Base-by-base conservation (phyloP, 2,797 vertebrate species). In the Leuciscus waleckii region DNA sequence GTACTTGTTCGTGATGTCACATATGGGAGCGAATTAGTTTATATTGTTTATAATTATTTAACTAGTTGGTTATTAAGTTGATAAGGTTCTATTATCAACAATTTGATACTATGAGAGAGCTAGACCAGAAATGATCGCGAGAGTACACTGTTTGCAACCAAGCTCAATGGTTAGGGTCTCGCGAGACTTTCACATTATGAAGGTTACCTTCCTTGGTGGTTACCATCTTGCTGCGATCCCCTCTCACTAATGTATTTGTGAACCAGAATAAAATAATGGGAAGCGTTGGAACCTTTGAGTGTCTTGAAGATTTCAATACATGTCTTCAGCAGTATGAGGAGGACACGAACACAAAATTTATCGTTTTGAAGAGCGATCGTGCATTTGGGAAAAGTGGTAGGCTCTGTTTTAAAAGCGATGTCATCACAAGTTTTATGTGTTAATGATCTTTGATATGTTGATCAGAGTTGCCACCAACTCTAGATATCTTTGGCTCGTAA, bases 121-220 rank as follows among this genome's bases (percentile, higher is more conserved):
- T 39, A 17, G 4, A n/a, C 14, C 4, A 23, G 7, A 26, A 41
- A 26, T 2, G 10, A 78, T 78, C 54, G 75, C 37, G 29, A 26
- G 75, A 78, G 37, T 41, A 10, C 4, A 8, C 8, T 19, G 2
- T n/a, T 10, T 7, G 23, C 35, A 41, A n/a, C 8, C 3, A 39
- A 39, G 13, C 23, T 4, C 14, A 7, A 2, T 10, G 4, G 17
- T 65, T 32, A 46, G 3, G 4, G 1, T 46, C 11, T 79, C 77
- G 77, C 77, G 77, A 79, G 9, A 79, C 39, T 65, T 46, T 46
- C 73, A 41, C 75, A 41, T n/a, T 26, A 26, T 19, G 75, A 26
- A 11, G 35, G 54, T 58, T 77, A 56, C 73, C 49, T 4, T 54
- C n/a, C 11, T 19, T 51, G 29, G 46, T 35, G 29, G 46, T 51